Base-by-base conservation (phyloP, 1,140 invertebrate genomes). In the Caenorhabditis tropicalis region DNA sequence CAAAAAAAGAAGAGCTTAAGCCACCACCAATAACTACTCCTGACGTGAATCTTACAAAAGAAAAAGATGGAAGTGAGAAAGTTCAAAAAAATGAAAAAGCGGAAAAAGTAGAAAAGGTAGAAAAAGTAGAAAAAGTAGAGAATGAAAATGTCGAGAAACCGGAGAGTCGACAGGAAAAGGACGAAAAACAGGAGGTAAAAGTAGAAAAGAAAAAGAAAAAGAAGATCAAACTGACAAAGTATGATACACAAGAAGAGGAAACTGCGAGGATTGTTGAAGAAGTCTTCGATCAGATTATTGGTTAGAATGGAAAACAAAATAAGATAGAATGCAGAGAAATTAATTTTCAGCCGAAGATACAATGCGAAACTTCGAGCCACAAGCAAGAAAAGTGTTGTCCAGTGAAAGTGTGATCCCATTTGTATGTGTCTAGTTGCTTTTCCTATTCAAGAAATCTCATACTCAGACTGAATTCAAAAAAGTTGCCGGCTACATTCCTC, bases 401-500 rank as follows among this genome's bases (percentile, higher is more conserved):
- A 43, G 12, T 5, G 39, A 43, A 6, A 43, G 39, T 12, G 12
- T 6, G 12, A 12, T 43, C 12, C 39, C 39, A 43, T 43, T 12
- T 43, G 39, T 43, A 43, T 12, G 39, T 5, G 12, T 6, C 12
- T 43, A 43, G 5, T 43, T 5, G 5, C 5, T 5, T 43, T 12
- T 43, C 39, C 39, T 43, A 43, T 43, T 43, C 39, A 43, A 43
- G n/a, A n/a, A 5, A 5, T 46, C 10, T 51, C 5, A 29, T 48
- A 27, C 74, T 70, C 46, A 51, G 56, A 82, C 10, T 12, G 39
- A 82, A 1, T 82, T 70, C 43, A 10, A 24, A 12, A 29, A 82
- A 65, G 82, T 82, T 21, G 43, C 39, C 12, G 10, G 56, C 24
- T 70, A 82, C 48, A n/a, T 82, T 7, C 82, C 82, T 16, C 5